phyloP scores from a whole-genome alignment of 2,113 vertebrate species.

The Polyodon spathula region DNA sequence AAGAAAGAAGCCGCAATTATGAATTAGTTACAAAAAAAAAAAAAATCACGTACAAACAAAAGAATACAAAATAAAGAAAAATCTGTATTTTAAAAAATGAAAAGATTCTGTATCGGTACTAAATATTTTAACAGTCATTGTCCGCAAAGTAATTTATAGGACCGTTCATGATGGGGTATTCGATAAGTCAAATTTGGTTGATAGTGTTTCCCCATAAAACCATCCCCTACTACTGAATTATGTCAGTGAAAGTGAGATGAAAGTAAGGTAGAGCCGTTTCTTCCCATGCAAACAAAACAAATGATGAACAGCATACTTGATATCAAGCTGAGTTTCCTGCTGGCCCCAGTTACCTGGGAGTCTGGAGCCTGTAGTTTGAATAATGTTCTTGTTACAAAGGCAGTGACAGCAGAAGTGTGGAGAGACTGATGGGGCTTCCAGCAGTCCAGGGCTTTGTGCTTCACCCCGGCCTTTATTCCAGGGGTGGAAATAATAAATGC shows the following conservation, averaged over 20 bases:
- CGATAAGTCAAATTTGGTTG: neutral
- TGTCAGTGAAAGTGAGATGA: constrained; percentile 64
- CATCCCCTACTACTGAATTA: constrained; percentile 58
- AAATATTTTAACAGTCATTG: no score
- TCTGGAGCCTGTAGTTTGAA: constrained; percentile 68
- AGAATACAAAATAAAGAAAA: no score
- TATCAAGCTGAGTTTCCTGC: constrained; percentile 67
- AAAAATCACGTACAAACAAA: no score
- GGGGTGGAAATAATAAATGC: constrained; percentile 54
- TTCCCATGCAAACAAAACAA: constrained; percentile 72
- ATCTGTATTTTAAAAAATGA: no score
- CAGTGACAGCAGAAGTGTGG: constrained; percentile 97
- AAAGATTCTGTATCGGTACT: no score
- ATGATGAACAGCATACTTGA: constrained; percentile 64
- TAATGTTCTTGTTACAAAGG: constrained; percentile 80
- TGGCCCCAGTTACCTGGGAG: constrained; percentile 89
- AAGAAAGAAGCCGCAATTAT: no score
- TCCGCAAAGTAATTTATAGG: no score
- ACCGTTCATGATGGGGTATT: constrained; percentile 25
- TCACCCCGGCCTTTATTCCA: constrained; percentile 62
- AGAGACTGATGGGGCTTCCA: constrained; percentile 89
- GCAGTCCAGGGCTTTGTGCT: constrained; percentile 55
- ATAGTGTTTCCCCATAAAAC: constrained; percentile 40
- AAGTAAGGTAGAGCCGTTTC: constrained; percentile 68
- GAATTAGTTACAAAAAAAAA: no score